phyloP scores from a whole-genome alignment of 2,888 invertebrate genomes.

The Microchrysa polita region DNA sequence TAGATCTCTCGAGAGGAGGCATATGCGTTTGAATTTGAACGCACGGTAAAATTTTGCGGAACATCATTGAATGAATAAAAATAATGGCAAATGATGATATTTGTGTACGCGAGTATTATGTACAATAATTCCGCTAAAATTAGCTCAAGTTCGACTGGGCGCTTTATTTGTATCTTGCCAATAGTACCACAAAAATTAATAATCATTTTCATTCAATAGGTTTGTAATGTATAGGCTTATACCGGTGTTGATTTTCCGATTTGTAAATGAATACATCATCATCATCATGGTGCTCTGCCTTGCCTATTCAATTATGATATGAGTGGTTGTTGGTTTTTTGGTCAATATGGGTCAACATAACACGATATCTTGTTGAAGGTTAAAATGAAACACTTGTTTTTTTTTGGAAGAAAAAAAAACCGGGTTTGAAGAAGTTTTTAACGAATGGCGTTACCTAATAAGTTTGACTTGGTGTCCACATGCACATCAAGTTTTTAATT shows the following conservation, averaged over 20 bases:
- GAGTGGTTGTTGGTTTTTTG: not conserved
- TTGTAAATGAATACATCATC: no score
- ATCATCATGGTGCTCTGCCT: no score
- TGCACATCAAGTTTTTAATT: no score
- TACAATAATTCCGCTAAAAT: not conserved
- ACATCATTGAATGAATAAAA: not conserved
- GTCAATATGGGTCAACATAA: not conserved
- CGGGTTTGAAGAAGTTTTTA: not conserved
- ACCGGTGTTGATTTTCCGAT: no score
- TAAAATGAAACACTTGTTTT: not conserved
- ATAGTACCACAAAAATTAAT: not conserved
- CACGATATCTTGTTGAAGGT: conserved; percentile 2
- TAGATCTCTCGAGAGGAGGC: no score
- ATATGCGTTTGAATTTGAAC: not conserved
- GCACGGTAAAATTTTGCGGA: not conserved
- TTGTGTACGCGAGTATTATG: no score
- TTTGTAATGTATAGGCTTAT: not conserved
- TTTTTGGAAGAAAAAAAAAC: no score
- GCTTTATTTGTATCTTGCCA: not conserved
- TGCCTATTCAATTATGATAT: not conserved
- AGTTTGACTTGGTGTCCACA: no score
- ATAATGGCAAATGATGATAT: not conserved
- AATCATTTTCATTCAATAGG: not conserved
- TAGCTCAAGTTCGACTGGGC: not conserved
- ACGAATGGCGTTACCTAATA: no score